Evolutionary conservation across 2,113 vertebrate species (phyloP).

Genomic region (Circaetus gallicus): DNA sequence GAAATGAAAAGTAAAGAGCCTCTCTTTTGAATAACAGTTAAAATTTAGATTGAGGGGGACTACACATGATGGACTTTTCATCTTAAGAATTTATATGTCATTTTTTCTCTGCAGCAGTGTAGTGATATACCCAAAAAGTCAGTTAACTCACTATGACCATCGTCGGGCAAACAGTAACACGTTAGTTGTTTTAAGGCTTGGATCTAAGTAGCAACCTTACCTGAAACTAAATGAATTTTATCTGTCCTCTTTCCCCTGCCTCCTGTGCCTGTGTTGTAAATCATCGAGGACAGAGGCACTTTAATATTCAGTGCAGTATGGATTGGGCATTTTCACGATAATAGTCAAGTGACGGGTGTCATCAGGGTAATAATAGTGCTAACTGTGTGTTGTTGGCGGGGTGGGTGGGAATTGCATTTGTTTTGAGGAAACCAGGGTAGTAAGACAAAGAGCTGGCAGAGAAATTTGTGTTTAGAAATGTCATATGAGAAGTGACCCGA

Average conservation of each 20-base stretch:
- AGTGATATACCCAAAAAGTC: not conserved
- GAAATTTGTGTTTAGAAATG: not conserved
- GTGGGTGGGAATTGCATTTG: not conserved
- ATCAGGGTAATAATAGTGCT: not conserved
- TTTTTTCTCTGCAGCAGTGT: not conserved
- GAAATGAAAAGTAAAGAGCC: not conserved
- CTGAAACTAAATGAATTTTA: not conserved
- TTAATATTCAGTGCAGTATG: not conserved
- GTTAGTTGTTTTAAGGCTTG: not conserved
- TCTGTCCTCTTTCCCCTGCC: not conserved
- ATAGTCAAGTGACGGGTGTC: not conserved
- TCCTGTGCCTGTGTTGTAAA: not conserved
- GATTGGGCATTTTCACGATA: not conserved
- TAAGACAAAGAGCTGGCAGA: not conserved
- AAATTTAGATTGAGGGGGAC: not conserved
- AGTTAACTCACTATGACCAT: not conserved
- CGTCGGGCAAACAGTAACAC: rapidly evolving
- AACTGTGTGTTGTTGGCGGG: no score
- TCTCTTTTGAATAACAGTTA: not conserved
- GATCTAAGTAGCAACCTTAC: not conserved
- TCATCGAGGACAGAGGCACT: not conserved
- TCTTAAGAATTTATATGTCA: rapidly evolving
- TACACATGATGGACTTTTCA: not conserved
- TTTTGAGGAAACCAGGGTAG: not conserved
- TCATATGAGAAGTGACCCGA: not conserved